Conservation (phyloP, 2,113 vertebrate genomes). For the Bubo scandiacus region DNA sequence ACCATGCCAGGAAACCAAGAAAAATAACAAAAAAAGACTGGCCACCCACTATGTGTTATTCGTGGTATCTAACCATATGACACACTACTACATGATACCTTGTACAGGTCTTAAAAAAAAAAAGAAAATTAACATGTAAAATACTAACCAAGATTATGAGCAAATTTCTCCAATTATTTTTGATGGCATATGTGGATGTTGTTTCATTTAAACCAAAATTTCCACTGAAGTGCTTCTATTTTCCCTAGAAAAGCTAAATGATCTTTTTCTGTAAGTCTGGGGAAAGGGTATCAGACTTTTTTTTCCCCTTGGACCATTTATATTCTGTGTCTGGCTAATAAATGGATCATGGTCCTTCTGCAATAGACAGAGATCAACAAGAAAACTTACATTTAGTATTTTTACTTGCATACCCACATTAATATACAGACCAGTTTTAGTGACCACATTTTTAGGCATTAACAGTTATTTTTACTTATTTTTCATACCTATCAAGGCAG, state of each 20-base stretch:
- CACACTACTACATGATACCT: constrained; percentile 7
- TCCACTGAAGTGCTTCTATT: not conserved
- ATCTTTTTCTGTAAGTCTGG: not conserved
- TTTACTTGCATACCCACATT: not conserved
- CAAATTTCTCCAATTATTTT: constrained; percentile 18
- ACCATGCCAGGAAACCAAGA: constrained; percentile 60
- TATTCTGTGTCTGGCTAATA: not conserved
- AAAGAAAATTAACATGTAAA: not conserved
- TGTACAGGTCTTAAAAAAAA: not conserved
- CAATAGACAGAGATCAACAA: not conserved
- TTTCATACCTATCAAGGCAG: not conserved
- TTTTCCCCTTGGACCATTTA: not conserved
- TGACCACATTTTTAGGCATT: not conserved
- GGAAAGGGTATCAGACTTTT: not conserved
- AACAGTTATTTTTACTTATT: not conserved
- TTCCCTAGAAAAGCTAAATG: not conserved
- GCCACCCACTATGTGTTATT: constrained; percentile 59
- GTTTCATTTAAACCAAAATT: not conserved
- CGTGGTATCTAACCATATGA: not conserved
- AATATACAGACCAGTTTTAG: not conserved
- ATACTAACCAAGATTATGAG: not conserved
- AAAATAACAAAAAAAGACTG: constrained; percentile 31
- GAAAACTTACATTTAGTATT: not conserved
- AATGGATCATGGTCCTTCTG: not conserved
- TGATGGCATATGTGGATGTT: not conserved